These are phyloP conservation scores for Falco naumanni DNA, from an alignment of 2,797 vertebrate species.

Conservation along the genomic window DNA sequence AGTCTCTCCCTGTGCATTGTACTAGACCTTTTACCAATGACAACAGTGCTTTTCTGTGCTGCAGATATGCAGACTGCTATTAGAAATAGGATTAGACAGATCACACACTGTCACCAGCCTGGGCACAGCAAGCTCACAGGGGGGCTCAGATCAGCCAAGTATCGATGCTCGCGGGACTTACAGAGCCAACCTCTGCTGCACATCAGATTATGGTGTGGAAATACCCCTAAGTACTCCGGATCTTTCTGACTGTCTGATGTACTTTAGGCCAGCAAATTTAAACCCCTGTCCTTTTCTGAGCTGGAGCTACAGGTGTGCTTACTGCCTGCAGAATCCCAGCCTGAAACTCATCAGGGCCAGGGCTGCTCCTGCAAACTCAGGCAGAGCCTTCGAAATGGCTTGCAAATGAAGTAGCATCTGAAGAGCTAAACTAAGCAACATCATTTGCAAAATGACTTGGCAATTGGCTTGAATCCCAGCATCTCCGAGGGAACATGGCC, in stretches of 20 bases:
- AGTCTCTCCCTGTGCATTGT: no score
- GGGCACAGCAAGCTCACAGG: neutral
- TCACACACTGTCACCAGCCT: neutral
- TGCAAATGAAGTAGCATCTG: neutral
- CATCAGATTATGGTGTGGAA: neutral
- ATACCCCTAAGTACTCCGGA: neutral
- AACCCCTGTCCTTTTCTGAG: neutral
- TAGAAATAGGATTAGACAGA: neutral
- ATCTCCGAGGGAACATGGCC: neutral
- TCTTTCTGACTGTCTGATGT: neutral
- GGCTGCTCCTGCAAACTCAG: neutral
- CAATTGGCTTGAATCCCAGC: neutral
- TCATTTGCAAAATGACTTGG: constrained; percentile 38
- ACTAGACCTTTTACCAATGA: neutral
- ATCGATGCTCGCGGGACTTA: neutral
- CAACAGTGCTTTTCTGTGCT: accelerated
- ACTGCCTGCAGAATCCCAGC: neutral
- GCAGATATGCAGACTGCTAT: neutral
- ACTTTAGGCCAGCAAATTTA: neutral
- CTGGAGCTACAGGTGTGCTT: neutral
- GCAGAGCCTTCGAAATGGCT: neutral
- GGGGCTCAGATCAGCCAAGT: neutral
- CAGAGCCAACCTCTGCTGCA: neutral
- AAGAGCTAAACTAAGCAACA: neutral
- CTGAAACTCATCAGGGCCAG: neutral